Base-by-base conservation (phyloP, 2,113 vertebrate genomes). In the Channa maculata region DNA sequence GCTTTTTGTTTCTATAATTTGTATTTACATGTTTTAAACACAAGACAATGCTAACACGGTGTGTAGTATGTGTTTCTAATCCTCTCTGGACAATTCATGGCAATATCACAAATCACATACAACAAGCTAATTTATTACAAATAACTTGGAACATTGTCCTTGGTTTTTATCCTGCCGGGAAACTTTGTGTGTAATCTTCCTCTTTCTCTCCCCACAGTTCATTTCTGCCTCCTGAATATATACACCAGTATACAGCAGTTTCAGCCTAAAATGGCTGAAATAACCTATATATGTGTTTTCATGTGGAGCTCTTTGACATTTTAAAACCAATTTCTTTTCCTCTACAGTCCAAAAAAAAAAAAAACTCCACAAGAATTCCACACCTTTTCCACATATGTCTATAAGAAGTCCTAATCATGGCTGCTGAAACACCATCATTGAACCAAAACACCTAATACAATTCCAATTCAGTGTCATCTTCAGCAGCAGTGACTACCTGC, bases 401-500 rank as follows among this genome's bases (percentile, higher is more conserved):
- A 6, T n/a, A 24, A 54, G 15, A 77, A 54, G 37, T 68, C 58
- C 34, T 50, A 38, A 49, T 15, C 4, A 14, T 65, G 59, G 75
- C 36, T 55, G 13, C 10, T 45, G 5, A 62, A 50, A 54, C 6
- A 36, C 33, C n/a, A 62, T 51, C 24, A 5, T 45, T 46, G 2
- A 43, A 65, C 36, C 14, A 51, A 41, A 77, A 12, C 44, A 52
- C 51, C 48, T 8, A 45, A 63, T 72, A 55, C 51, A 12, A 44
- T 52, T 79, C 50, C 11, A 76, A 45, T 70, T 54, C 34, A 34
- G 13, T 8, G 15, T 14, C 12, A 6, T 78, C 57, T 80, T 75
- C 49, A 39, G 45, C 58, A 64, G 12, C 39, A n/a, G 9, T 8
- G 43, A 66, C 10, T 37, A 63, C 80, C 73, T 83, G 44, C 73